These are phyloP conservation scores for Cyrtonyx montezumae DNA, from an alignment of 2,113 vertebrate species.

Conservation along the genomic window DNA sequence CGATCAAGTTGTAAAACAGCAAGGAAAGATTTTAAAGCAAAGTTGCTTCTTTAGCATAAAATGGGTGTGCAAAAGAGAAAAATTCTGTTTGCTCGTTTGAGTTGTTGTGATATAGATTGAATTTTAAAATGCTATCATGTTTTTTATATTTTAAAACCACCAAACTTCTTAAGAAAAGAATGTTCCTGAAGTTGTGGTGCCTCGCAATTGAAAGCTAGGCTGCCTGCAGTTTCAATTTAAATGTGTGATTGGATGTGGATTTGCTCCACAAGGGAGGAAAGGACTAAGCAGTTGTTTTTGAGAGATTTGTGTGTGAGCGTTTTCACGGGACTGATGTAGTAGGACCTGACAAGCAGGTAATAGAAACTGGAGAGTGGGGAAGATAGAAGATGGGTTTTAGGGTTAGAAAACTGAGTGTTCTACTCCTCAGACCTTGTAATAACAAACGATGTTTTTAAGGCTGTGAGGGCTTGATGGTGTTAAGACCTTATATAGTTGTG, in stretches of 20 bases:
- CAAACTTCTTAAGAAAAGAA: background rate
- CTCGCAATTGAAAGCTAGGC: background rate
- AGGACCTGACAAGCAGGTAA: background rate
- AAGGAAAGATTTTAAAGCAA: background rate
- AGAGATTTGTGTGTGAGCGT: background rate
- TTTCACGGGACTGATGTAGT: background rate
- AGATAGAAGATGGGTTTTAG: background rate
- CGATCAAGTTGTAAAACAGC: background rate
- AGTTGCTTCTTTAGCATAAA: background rate
- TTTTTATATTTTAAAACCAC: background rate
- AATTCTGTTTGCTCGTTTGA: slow-evolving; percentile 5
- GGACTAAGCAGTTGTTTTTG: background rate
- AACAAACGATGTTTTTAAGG: background rate
- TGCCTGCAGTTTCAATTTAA: background rate
- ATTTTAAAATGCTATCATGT: background rate
- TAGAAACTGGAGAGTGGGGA: background rate
- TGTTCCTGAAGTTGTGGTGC: background rate
- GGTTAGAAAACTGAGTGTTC: background rate
- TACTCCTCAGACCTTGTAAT: background rate
- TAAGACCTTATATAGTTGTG: background rate
- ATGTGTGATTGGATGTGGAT: background rate
- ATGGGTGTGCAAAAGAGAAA: background rate
- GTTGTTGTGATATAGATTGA: background rate
- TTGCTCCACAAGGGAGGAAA: background rate
- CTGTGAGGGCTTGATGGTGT: background rate